Evolutionary conservation across 2,797 vertebrate genomes (phyloP), one percentile per base, ranked within the genome.

Genomic region (Apogon hyalosoma): DNA sequence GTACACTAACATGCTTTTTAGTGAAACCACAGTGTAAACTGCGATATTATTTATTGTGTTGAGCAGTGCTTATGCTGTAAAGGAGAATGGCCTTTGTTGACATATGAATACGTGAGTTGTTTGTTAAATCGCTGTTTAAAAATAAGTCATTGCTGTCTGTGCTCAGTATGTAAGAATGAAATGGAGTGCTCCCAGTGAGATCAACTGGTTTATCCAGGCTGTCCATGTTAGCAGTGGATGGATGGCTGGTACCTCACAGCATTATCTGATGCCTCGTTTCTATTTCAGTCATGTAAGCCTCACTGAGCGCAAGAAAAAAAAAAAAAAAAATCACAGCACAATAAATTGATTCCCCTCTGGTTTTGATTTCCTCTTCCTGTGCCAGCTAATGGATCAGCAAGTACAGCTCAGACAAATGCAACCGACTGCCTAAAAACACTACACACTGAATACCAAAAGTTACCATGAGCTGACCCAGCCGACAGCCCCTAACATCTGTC

Each of bases 291-390:
- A 38, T 57, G 80, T 58, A 62, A 79, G 84, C 72, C 56, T 83
- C 2, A n/a, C 63, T 55, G 79, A 76, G 70, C 60, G 40, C 69
- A 75, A 36, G 3, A 36, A 36, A 36, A 36, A 36, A 36, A 71
- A 74, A 73, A 64, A 49, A 55, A 45, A 71, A 61, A 81, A 67
- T 75, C 66, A 67, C 64, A 69, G 61, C 65, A 68, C 79, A 73
- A 82, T 70, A 79, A 69, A 90, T 91, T 73, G 84, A 91, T 91
- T 88, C 72, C 76, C 84, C 58, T 54, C 46, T 67, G 69, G 77
- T 81, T 90, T 86, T 81, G 85, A 86, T 83, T 89, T 84, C 74
- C 79, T 74, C 83, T 81, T 86, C 77, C 85, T 73, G 84, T 78
- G 69, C 51, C 62, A 65, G 63, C 76, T 72, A 79, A 80, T 68